These are phyloP conservation scores for Lithobates sylvaticus DNA, from an alignment of 2,797 vertebrate genomes.

Conservation along the genomic window DNA sequence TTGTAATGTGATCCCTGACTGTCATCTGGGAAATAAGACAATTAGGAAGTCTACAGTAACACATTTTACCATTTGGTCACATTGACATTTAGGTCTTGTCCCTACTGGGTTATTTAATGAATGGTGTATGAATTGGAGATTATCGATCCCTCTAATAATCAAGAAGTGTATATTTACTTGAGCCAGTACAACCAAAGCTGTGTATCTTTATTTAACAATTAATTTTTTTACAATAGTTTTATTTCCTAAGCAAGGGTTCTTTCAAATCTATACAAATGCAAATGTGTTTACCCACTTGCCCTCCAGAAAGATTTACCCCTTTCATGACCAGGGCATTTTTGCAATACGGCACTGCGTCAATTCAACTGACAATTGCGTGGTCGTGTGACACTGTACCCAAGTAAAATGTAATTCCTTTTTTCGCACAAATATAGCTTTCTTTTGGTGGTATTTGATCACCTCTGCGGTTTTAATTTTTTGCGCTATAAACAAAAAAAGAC, in stretches of 20 bases:
- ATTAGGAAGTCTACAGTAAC: constrained; percentile 1
- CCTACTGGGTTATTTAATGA: background rate
- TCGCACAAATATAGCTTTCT: too few relatives aligned
- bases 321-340: too few relatives aligned
- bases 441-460: too few relatives aligned
- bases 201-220: background rate
- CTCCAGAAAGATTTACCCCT: too few relatives aligned
- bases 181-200: background rate
- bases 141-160: background rate
- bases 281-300: too few relatives aligned
- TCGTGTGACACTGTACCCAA: too few relatives aligned
- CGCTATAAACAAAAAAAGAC: too few relatives aligned
- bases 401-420: too few relatives aligned
- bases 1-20: constrained; percentile 5
- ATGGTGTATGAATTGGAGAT: background rate
- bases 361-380: too few relatives aligned
- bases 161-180: background rate
- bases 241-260: background rate
- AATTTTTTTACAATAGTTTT: background rate
- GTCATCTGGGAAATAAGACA: constrained; percentile 7
- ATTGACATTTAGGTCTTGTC: background rate
- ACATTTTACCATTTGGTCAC: background rate
- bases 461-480: too few relatives aligned
- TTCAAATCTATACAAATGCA: background rate
- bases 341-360: too few relatives aligned